Conservation (phyloP, 1,140 invertebrate species). For the Lepidostoma basale region DNA sequence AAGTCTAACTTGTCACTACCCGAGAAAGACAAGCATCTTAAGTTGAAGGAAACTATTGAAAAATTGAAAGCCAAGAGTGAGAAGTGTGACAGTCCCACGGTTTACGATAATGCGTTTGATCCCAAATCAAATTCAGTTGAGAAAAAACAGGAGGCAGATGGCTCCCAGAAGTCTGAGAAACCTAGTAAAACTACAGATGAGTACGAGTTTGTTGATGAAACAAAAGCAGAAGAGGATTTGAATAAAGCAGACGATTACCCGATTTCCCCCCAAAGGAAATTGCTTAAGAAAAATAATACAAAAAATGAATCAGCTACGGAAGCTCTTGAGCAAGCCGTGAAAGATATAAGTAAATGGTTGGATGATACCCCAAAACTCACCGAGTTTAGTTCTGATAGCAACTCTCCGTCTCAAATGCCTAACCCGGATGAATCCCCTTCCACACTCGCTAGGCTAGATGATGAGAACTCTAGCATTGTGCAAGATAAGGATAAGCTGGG, state of each 20-base stretch:
- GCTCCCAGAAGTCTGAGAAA: slow-evolving; percentile 49
- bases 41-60: slow-evolving; percentile 66
- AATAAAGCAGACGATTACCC: slow-evolving; percentile 49
- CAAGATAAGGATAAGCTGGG: slow-evolving; percentile 49
- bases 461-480: slow-evolving; percentile 36
- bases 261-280: slow-evolving; percentile 48
- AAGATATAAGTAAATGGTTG: slow-evolving; percentile 88
- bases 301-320: slow-evolving; percentile 71
- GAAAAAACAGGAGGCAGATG: slow-evolving; percentile 44
- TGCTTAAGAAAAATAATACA: slow-evolving; percentile 51
- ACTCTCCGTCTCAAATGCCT: slow-evolving; percentile 65
- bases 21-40: slow-evolving; percentile 64
- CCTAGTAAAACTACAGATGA: slow-evolving; percentile 49
- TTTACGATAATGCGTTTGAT: slow-evolving; percentile 53
- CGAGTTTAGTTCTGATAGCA: slow-evolving; percentile 74
- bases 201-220: slow-evolving; percentile 47
- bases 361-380: slow-evolving; percentile 79
- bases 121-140: slow-evolving; percentile 46
- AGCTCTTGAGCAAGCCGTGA: slow-evolving; percentile 82
- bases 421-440: slow-evolving; percentile 25
- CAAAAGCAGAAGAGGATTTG: slow-evolving; percentile 7
- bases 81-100: slow-evolving; percentile 53
- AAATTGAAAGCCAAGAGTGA: slow-evolving; percentile 70
- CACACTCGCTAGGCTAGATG: slow-evolving; percentile 25
- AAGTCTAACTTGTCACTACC: slow-evolving; percentile 51